phyloP scores from a whole-genome alignment of 2,888 invertebrate species.

The Acleris cristana region DNA sequence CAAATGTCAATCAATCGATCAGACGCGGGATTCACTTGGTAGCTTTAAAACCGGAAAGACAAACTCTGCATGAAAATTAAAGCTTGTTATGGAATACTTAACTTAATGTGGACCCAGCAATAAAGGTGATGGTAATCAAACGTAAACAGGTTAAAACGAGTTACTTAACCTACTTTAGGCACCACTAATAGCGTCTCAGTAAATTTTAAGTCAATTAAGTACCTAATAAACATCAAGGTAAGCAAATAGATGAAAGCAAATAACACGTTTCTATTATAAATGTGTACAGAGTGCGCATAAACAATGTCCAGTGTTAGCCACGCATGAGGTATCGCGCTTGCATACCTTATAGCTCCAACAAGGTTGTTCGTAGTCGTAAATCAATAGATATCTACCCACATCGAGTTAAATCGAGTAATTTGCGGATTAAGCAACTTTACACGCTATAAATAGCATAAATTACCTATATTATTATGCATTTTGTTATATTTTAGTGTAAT shows the following conservation, averaged over 20 bases:
- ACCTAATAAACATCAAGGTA: slow-evolving; percentile 32
- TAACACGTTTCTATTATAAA: slow-evolving; percentile 35
- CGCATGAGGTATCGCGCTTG: slow-evolving; percentile 27
- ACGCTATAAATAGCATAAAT: not conserved
- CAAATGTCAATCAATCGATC: not conserved
- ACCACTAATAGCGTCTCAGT: slow-evolving; percentile 19
- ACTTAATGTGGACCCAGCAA: not conserved
- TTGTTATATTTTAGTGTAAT: not conserved
- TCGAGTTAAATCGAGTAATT: slow-evolving; percentile 5
- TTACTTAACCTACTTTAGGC: slow-evolving; percentile 26
- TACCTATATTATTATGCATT: not conserved
- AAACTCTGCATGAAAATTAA: not conserved
- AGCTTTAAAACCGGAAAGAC: not conserved
- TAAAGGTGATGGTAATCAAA: not conserved
- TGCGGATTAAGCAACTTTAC: not conserved
- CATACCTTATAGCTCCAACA: slow-evolving; percentile 13
- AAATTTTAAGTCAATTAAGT: slow-evolving; percentile 29
- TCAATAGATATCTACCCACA: slow-evolving; percentile 6
- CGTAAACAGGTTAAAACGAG: slow-evolving; percentile 21
- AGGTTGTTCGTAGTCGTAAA: slow-evolving; percentile 13
- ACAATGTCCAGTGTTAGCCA: slow-evolving; percentile 19
- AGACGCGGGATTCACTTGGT: not conserved
- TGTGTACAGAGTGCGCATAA: slow-evolving; percentile 24
- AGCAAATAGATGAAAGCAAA: slow-evolving; percentile 35
- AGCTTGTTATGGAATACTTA: not conserved